Percentiles rank a stretch among this genome's conserved stretches.
Conservation (phyloP, 37 sponge, comb jelly and placozoan genomes). For the Aphrocallistes beatrix region DNA sequence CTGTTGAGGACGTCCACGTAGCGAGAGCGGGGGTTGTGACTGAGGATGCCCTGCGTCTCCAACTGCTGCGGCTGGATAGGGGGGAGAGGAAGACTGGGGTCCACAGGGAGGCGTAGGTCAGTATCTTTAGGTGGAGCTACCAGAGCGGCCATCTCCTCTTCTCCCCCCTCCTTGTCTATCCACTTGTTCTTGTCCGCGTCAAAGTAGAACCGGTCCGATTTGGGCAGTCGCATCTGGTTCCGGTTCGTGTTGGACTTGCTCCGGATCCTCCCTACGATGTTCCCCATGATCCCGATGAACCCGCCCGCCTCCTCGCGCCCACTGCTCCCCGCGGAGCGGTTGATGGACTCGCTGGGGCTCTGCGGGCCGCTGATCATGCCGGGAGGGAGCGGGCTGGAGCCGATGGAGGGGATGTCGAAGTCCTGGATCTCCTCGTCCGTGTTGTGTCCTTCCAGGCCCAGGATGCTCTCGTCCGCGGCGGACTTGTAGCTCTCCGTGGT, state of each 20-base stretch:
- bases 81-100: not conserved
- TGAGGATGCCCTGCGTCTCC: conserved; percentile 8
- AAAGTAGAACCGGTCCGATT: not conserved
- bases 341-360: not conserved
- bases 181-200: not conserved
- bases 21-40: conserved; percentile 18
- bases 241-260: not conserved
- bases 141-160: conserved; percentile 23
- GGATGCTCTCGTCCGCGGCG: not conserved
- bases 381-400: not conserved
- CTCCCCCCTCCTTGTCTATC: not conserved
- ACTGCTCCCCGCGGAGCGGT: not conserved
- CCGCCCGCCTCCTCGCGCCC: not conserved
- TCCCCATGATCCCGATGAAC: not conserved
- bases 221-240: conserved; percentile 10
- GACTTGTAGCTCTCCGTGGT: conserved; percentile 13
- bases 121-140: conserved; percentile 34
- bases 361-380: not conserved
- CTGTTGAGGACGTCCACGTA: conserved; percentile 55
- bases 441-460: not conserved
- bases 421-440: not conserved
- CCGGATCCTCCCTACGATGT: not conserved
- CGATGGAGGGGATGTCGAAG: conserved; percentile 3
- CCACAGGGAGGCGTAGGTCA: conserved; percentile 27
- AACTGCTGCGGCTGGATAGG: not conserved